Conservation (phyloP, 2,797 vertebrate species). For the Kryptolebias ocellatus region DNA sequence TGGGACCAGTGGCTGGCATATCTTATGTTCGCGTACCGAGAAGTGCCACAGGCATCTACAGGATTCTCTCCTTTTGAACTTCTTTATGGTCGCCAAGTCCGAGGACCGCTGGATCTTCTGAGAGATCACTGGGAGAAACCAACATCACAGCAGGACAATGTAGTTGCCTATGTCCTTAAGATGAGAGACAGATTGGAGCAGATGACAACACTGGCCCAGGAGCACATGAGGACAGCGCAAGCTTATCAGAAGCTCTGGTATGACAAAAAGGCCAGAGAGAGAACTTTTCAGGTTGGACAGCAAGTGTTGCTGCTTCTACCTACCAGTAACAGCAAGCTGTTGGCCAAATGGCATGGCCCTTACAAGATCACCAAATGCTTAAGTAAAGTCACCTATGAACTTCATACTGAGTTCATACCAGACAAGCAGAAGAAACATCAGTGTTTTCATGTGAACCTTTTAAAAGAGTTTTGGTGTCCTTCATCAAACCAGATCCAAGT, state of each 20-base stretch:
- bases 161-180: neutral
- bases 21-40: neutral
- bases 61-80: slow-evolving; percentile 12
- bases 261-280: neutral
- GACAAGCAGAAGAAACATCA: neutral
- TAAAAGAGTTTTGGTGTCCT: slow-evolving; percentile 1
- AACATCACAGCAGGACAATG: no score
- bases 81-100: neutral
- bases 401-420: neutral
- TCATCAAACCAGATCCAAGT: neutral
- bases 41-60: neutral
- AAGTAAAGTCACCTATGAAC: neutral
- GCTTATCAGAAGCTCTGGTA: neutral
- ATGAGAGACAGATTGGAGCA: neutral
- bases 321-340: neutral
- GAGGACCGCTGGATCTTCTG: neutral
- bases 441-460: neutral
- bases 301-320: neutral
- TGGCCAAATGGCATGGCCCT: neutral
- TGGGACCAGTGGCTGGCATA: slow-evolving; percentile 26
- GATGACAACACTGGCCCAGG: neutral
- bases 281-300: slow-evolving; percentile 1
- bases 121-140: slow-evolving; percentile 9
- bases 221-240: neutral
- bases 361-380: neutral